These are phyloP conservation scores for Erythrolamprus reginae DNA, from an alignment of 2,113 vertebrate species.

Conservation along the genomic window DNA sequence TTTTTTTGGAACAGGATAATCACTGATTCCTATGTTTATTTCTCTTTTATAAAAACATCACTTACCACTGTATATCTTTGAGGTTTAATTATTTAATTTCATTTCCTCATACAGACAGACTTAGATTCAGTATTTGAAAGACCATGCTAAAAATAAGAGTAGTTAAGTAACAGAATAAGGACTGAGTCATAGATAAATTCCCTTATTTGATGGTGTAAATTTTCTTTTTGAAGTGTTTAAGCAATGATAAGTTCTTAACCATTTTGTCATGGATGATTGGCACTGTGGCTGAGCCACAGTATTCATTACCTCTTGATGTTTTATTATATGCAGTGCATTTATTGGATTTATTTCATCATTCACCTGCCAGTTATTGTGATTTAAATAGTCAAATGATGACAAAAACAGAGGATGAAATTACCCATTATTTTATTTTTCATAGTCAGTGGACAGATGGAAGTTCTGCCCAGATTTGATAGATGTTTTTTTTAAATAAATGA, in stretches of 20 bases:
- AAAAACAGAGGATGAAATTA: neutral
- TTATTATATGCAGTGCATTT: neutral
- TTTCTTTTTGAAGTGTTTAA: neutral
- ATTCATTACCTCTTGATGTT: neutral
- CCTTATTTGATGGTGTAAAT: neutral
- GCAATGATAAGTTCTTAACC: neutral
- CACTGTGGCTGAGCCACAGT: neutral
- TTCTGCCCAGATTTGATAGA: neutral
- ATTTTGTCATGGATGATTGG: neutral
- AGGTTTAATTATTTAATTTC: conserved; percentile 23
- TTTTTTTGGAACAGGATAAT: conserved; percentile 10
- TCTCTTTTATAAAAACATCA: conserved; percentile 32
- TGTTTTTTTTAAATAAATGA: neutral
- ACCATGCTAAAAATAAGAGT: neutral
- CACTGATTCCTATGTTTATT: conserved; percentile 49
- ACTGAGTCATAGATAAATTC: neutral
- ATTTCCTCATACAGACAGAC: neutral
- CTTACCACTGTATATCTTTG: conserved; percentile 50
- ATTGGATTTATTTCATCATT: neutral
- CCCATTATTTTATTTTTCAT: neutral
- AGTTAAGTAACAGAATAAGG: neutral
- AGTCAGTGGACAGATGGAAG: neutral
- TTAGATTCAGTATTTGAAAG: neutral
- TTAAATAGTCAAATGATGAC: neutral
- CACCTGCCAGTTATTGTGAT: neutral